Base-by-base conservation (phyloP, 2,113 vertebrate genomes). In the Gila orcuttii region DNA sequence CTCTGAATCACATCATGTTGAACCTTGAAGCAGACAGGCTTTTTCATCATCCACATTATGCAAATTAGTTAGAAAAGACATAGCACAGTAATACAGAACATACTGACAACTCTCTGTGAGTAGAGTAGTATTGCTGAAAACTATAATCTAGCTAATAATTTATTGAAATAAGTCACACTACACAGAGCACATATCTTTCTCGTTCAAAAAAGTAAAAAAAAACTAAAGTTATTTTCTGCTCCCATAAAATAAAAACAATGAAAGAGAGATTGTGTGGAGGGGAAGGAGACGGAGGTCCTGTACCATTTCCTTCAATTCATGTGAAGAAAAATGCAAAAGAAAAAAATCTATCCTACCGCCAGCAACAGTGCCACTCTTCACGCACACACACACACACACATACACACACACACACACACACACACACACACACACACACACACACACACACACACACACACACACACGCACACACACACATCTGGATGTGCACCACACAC, bases 281-380 rank as follows among this genome's bases (percentile, higher is more conserved):
- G 79, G 79, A 82, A 82, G 80, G 80, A 82, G 80, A 69, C 11
- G 28, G 80, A 6, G 80, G 28, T 33, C 64, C 62, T 68, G 80
- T 82, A 69, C 80, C 62, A 82, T 52, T 82, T 82, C 80, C 80
- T 82, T 82, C 25, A 45, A 82, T 82, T 82, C 80, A 69, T 31
- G 23, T 23, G 36, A 81, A 45, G 36, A 81, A 81, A 64, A 60
- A n/a, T 25, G 55, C 33, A 79, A 15, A 52, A 62, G 62, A 66
- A 82, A 9, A 36, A 33, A 33, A 52, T 21, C 23, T 66, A 60
- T 79, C 77, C 23, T 60, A 66, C 59, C 23, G 2, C 17, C 39
- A 31, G n/a, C 15, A 81, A 45, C 62, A 15, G 50, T 55, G 50
- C 25, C 79, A 52, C 79, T 64, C 15, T 60, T 39, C 36, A 15